Conservation (phyloP, 1,140 invertebrate genomes). For the Polyergus mexicanus region DNA sequence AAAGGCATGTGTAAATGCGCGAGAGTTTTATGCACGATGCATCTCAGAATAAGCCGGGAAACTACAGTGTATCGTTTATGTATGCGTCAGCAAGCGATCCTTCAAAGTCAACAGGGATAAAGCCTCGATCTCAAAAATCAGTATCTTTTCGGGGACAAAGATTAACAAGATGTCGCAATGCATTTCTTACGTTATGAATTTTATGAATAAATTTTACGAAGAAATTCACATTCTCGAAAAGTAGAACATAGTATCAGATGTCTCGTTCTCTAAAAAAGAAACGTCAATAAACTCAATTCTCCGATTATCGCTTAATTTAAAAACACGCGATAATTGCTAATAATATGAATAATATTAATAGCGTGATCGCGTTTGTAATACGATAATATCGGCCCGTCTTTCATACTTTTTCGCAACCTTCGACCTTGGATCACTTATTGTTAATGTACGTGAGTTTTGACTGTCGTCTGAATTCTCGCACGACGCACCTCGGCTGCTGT, state of each 20-base stretch:
- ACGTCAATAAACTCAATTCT: not conserved
- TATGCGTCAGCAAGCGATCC: conserved; percentile 40
- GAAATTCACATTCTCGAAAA: not conserved
- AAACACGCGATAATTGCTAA: conserved; percentile 8
- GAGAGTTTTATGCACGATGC: conserved; percentile 35
- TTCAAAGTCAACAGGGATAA: conserved; percentile 32
- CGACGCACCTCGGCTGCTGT: not conserved
- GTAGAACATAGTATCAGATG: not conserved
- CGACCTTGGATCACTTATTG: conserved; percentile 19
- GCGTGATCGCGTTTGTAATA: not conserved
- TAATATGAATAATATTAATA: conserved; percentile 12
- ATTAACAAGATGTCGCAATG: not conserved
- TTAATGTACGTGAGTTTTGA: conserved; percentile 35
- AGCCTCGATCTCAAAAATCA: conserved; percentile 37
- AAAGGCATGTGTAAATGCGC: not conserved
- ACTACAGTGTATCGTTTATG: conserved; percentile 26
- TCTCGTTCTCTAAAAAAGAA: not conserved
- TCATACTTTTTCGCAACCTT: conserved; percentile 32
- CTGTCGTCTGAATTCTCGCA: not conserved
- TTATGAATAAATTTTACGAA: conserved; percentile 4
- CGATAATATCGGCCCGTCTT: not conserved
- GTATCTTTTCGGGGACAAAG: conserved; percentile 2
- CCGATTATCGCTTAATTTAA: conserved; percentile 10
- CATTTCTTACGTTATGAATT: not conserved
- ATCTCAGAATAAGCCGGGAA: conserved; percentile 26